Percentiles rank a stretch among this genome's conserved stretches.
Evolutionary conservation across 2,113 vertebrate species (phyloP).

Genomic region (Gallinago paraguaiae): DNA sequence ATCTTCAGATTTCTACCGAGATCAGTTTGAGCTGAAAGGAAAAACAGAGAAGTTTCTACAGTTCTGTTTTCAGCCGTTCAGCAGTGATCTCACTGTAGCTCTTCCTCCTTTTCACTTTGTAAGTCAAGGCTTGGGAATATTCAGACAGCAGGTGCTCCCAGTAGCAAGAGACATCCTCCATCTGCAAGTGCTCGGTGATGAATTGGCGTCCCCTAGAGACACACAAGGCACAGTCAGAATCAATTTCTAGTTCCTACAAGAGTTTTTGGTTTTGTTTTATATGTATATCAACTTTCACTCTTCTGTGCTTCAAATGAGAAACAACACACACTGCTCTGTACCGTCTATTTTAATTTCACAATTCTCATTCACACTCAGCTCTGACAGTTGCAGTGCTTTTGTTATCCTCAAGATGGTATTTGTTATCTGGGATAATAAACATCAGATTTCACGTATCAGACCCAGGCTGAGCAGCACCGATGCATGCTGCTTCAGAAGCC

Average conservation of each 20-base stretch:
- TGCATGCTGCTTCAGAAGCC: not conserved
- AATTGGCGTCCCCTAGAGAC: conserved; percentile 86
- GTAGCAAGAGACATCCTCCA: conserved; percentile 93
- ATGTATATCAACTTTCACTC: not conserved
- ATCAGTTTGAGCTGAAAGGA: not conserved
- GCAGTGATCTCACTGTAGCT: conserved; percentile 80
- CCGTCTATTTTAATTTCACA: not conserved
- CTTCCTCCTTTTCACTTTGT: conserved; percentile 82
- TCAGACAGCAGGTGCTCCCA: conserved; percentile 89
- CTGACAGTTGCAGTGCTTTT: conserved; percentile 29
- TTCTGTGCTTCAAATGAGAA: not conserved
- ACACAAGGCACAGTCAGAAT: conserved; percentile 34
- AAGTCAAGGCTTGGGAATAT: conserved; percentile 85
- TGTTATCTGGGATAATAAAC: conserved; percentile 49
- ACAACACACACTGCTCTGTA: not conserved
- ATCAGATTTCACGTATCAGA: not conserved
- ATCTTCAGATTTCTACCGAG: conserved; percentile 1
- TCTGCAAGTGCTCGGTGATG: conserved; percentile 86
- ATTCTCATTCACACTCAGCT: not conserved
- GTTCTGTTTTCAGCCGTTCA: conserved; percentile 80
- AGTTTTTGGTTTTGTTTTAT: conserved; percentile 3
- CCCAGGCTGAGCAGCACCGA: not conserved
- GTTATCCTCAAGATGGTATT: conserved; percentile 55
- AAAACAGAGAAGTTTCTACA: conserved; percentile 70
- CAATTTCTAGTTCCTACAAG: not conserved